These are phyloP conservation scores for Lysandra coridon DNA, from an alignment of 2,888 invertebrate species.

Conservation along the genomic window DNA sequence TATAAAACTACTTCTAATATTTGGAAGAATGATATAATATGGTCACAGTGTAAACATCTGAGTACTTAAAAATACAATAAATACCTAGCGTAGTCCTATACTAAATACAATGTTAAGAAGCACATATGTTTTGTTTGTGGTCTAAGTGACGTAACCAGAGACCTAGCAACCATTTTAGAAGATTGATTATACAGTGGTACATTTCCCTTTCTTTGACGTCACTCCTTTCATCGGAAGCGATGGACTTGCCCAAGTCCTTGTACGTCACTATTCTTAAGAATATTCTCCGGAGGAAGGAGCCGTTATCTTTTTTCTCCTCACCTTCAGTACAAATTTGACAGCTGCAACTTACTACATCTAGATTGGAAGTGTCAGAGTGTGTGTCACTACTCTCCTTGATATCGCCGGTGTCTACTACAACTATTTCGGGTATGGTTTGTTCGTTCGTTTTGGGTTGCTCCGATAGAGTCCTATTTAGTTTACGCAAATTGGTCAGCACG, in stretches of 20 bases:
- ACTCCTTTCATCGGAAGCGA: conserved; percentile 66
- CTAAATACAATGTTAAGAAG: conserved; percentile 30
- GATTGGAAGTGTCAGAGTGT: conserved; percentile 56
- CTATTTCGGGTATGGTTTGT: conserved; percentile 47
- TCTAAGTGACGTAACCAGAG: conserved; percentile 74
- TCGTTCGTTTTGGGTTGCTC: conserved; percentile 33
- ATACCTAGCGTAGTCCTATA: conserved; percentile 21
- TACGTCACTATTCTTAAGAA: conserved; percentile 58
- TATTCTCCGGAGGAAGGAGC: conserved; percentile 56
- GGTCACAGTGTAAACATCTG: conserved; percentile 12
- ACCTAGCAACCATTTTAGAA: conserved; percentile 69
- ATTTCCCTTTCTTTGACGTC: conserved; percentile 64
- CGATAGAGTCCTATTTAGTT: conserved; percentile 47
- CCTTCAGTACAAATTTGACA: conserved; percentile 69
- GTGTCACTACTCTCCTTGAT: conserved; percentile 44
- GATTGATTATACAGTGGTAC: conserved; percentile 64
- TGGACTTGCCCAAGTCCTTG: conserved; percentile 55
- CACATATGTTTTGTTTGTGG: conserved; percentile 52
- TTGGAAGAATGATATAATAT: conserved; percentile 8
- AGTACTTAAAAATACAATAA: conserved; percentile 19
- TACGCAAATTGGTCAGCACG: conserved; percentile 44
- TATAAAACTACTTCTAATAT: conserved; percentile 14
- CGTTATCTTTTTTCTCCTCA: conserved; percentile 44
- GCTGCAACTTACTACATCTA: conserved; percentile 63
- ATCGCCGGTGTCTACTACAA: conserved; percentile 46